Base-by-base conservation (phyloP, 2,888 invertebrate genomes). In the Cyaniris semiargus region DNA sequence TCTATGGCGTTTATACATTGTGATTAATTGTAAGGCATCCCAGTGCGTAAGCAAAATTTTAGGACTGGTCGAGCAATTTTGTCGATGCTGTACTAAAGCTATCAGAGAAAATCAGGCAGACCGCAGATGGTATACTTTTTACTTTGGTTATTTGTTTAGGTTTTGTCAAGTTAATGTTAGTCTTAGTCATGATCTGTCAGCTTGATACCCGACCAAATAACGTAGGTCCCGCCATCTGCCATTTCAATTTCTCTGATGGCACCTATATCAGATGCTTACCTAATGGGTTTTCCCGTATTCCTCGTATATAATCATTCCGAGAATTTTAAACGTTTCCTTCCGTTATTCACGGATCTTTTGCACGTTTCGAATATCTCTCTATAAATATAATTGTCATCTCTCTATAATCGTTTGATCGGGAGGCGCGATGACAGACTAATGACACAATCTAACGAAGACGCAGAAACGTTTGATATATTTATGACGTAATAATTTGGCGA, bases 371-470 rank as follows among this genome's bases (percentile, higher is more conserved):
- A 77, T 77, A 77, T n/a, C n/a, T n/a, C n/a, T n/a, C n/a, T n/a
- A n/a, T n/a, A n/a, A n/a, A n/a, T n/a, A n/a, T n/a, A n/a, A n/a
- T 82, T 86, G 86, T 82, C 82, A 81, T 80, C 80, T 78, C 77
- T 79, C 87, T 85, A 89, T 84, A 85, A 84, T 78, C 89, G 86
- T 92, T 93, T 92, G 92, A 93, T 92, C 90, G 84, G 80, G 80
- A 83, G 84, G 84, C 79, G 79, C 78, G 87, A 79, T 83, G 92
- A 91, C 84, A 83, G 89, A 92, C 91, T 88, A 86, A 92, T 90
- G 88, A 10, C 44, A 44, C 44, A 44, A 44, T 44, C 44, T 44
- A 44, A 44, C 3, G 44, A 84, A 83, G 83, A 84, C 84, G 84
- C 84, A 85, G 84, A 86, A 88, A 87, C 82, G 84, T 91, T 84